These are phyloP conservation scores for Rhagonycha lutea DNA, from an alignment of 2,888 invertebrate species.

Conservation along the genomic window DNA sequence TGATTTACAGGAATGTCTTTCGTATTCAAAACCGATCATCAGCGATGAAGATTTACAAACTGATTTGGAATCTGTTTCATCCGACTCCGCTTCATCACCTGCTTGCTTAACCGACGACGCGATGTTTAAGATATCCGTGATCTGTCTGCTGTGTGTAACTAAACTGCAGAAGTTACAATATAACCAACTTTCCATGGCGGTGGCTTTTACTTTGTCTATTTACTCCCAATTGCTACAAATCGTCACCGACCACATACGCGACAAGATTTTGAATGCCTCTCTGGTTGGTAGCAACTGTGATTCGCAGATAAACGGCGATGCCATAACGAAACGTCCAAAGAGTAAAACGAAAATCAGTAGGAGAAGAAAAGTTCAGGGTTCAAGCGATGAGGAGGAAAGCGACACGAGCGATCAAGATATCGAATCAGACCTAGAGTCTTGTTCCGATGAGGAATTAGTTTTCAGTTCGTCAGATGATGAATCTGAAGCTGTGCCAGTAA, in stretches of 20 bases:
- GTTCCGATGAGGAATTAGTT: slow-evolving; percentile 13
- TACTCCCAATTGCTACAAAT: slow-evolving; percentile 71
- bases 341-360: slow-evolving; percentile 17
- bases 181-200: slow-evolving; percentile 78
- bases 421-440: slow-evolving; percentile 13
- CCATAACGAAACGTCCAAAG: slow-evolving; percentile 19
- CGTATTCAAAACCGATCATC: slow-evolving; percentile 55
- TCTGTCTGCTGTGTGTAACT: slow-evolving; percentile 79
- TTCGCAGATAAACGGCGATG: neutral
- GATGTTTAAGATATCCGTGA: slow-evolving; percentile 81
- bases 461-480: slow-evolving; percentile 16
- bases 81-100: slow-evolving; percentile 58
- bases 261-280: slow-evolving; percentile 54
- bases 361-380: slow-evolving; percentile 16
- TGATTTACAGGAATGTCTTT: slow-evolving; percentile 74
- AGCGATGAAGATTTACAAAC: slow-evolving; percentile 60
- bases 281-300: slow-evolving; percentile 43
- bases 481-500: slow-evolving; percentile 1
- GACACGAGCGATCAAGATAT: slow-evolving; percentile 19
- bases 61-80: slow-evolving; percentile 58
- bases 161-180: slow-evolving; percentile 76
- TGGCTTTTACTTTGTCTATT: slow-evolving; percentile 83
- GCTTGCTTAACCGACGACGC: slow-evolving; percentile 67
- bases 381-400: slow-evolving; percentile 26
- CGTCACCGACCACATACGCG: slow-evolving; percentile 50